Percentiles rank a stretch among this genome's conserved stretches.
Evolutionary conservation across 2,888 invertebrate genomes (phyloP).

Genomic region (Malachius bipustulatus): DNA sequence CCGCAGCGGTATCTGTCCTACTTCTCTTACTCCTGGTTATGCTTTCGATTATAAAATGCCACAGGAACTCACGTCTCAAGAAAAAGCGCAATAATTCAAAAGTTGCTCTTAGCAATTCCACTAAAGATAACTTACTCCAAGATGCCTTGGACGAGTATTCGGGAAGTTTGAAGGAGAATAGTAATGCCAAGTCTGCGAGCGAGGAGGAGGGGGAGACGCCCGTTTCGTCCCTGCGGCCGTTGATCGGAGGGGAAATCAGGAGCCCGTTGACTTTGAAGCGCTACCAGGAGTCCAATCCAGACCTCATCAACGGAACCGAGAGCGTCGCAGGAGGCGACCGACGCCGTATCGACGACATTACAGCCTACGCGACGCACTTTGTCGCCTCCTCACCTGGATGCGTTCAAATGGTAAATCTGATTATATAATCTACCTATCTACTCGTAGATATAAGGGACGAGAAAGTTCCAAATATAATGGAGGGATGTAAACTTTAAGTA

Average conservation of each 20-base stretch:
- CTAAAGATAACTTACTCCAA: conserved; percentile 30
- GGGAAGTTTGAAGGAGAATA: conserved; percentile 25
- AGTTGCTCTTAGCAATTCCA: conserved; percentile 35
- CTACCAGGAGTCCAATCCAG: conserved; percentile 60
- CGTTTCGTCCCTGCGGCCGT: conserved; percentile 29
- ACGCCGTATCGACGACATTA: conserved; percentile 15
- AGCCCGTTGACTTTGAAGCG: conserved; percentile 45
- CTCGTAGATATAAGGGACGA: too few species aligned
- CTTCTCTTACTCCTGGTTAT: conserved; percentile 54
- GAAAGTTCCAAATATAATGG: too few species aligned
- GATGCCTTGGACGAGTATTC: conserved; percentile 30
- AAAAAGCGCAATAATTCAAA: conserved; percentile 44
- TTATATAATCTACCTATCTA: too few species aligned
- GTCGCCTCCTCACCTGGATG: too few species aligned
- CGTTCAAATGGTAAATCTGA: too few species aligned
- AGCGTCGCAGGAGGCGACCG: conserved; percentile 38
- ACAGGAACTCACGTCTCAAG: conserved; percentile 33
- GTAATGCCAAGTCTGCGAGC: conserved; percentile 23
- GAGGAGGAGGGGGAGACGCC: conserved; percentile 27
- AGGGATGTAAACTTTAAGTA: too few species aligned
- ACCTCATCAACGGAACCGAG: conserved; percentile 68
- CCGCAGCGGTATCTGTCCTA: conserved; percentile 52
- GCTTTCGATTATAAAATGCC: conserved; percentile 45
- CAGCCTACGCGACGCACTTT: too few species aligned
- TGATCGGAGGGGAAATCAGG: conserved; percentile 43